phyloP scores from a whole-genome alignment of 2,888 invertebrate species.

The Synanthedon formicaeformis region DNA sequence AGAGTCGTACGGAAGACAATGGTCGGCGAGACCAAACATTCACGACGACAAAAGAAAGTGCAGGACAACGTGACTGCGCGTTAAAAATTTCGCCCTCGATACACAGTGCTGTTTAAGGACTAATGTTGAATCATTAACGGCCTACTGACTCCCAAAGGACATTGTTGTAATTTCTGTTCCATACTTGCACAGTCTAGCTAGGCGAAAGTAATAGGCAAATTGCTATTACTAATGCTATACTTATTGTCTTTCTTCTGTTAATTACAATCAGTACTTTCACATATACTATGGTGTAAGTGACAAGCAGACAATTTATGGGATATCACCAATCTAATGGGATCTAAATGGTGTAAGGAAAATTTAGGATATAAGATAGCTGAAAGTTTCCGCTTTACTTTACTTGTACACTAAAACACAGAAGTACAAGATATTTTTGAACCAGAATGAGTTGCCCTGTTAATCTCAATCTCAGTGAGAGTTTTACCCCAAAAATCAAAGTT shows the following conservation, averaged over 20 bases:
- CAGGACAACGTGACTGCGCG: constrained; percentile 57
- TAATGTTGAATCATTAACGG: constrained; percentile 53
- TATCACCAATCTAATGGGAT: too few relatives aligned
- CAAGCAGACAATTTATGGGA: too few relatives aligned
- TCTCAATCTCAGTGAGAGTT: too few relatives aligned
- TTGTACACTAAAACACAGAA: too few relatives aligned
- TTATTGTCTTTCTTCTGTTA: background rate
- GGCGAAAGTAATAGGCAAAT: constrained; percentile 39
- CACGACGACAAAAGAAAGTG: constrained; percentile 59
- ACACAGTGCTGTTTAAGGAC: constrained; percentile 41
- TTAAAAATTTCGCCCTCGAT: constrained; percentile 59
- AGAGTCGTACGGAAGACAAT: constrained; percentile 59
- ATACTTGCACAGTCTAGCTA: constrained; percentile 22
- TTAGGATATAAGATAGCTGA: too few relatives aligned
- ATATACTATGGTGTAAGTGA: too few relatives aligned
- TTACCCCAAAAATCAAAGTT: too few relatives aligned
- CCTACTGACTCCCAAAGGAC: constrained; percentile 38
- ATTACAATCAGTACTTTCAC: too few relatives aligned
- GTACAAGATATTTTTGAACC: too few relatives aligned
- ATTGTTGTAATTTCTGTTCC: constrained; percentile 30
- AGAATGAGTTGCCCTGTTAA: too few relatives aligned
- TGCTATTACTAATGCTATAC: constrained; percentile 3
- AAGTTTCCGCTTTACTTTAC: too few relatives aligned
- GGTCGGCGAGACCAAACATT: constrained; percentile 53
- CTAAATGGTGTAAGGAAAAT: too few relatives aligned